Evolutionary conservation across 1,140 invertebrate genomes (phyloP).

Genomic region (Andrena cerasifolii): DNA sequence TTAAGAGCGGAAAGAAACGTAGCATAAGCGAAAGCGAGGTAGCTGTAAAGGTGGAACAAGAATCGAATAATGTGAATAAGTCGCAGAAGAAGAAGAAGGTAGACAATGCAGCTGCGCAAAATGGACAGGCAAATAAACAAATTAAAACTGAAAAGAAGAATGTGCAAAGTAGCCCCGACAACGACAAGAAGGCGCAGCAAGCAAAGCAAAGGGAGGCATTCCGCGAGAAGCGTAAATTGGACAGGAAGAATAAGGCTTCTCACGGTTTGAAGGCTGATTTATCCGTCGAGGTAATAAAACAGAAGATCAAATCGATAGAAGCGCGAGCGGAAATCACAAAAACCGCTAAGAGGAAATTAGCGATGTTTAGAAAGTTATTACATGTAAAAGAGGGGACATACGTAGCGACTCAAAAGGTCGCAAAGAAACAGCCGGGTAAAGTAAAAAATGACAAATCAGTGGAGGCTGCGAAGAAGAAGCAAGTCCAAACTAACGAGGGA

Average conservation of each 20-base stretch:
- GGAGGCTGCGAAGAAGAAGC: conserved; percentile 58
- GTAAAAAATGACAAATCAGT: background rate
- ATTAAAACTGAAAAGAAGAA: conserved; percentile 15
- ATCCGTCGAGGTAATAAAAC: conserved; percentile 58
- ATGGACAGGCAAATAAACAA: conserved; percentile 20
- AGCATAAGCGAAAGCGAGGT: conserved; percentile 7
- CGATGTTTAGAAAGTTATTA: conserved; percentile 61
- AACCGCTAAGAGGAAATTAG: conserved; percentile 66
- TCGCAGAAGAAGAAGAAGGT: conserved; percentile 17
- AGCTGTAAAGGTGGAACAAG: background rate
- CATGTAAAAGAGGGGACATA: conserved; percentile 30
- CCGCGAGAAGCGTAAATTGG: background rate
- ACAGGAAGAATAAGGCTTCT: conserved; percentile 17
- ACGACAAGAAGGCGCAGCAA: background rate
- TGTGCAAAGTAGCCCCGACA: background rate
- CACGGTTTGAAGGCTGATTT: background rate
- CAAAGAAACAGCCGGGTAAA: background rate
- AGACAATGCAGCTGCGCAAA: conserved; percentile 28
- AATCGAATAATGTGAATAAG: background rate
- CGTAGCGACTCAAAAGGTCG: background rate
- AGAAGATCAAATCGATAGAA: conserved; percentile 61
- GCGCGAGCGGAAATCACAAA: conserved; percentile 56
- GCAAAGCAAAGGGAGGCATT: conserved; percentile 16
- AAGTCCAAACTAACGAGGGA: conserved; percentile 81
- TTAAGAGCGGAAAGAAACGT: conserved; percentile 61